Base-by-base conservation (phyloP, 2,888 invertebrate species). In the Pollenia amentaria region DNA sequence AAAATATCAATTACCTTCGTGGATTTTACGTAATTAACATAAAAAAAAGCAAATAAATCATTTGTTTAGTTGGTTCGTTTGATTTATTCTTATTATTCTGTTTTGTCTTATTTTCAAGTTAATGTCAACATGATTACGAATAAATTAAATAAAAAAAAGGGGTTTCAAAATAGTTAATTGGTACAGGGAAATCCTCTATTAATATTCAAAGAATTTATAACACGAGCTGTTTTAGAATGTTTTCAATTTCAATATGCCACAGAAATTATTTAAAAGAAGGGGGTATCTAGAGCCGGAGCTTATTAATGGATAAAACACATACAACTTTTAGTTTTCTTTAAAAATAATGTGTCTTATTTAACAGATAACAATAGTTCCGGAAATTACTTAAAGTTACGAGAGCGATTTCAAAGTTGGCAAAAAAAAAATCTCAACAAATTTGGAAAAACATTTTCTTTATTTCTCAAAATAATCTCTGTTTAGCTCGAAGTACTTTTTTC, bases 1-100 rank as follows among this genome's bases (percentile, higher is more conserved):
- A 6, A 38, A 21, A 60, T 57, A 38, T 57, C n/a, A 16, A 51
- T 18, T 53, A 79, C 70, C 10, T 72, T 72, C 38, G 18, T 11
- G 64, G 64, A 18, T 73, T 80, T 80, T 46, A 72, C 80, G 64
- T 72, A 51, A 72, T 72, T 73, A 46, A 2, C 14, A 80, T 55
- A 64, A 53, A 8, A 53, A 8, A 70, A 42, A 12, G 16, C 42
- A 60, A 79, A 65, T 46, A 64, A 64, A 64, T 72, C 16, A 80
- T 72, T 72, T 79, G 16, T 38, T 38, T 38, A 67, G 3, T 11
- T n/a, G n/a, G 8, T 18, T 38, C 38, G 16, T 18, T 67, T 57
- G 48, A 79, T 69, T 80, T 64, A 44, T 55, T 21, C 51, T 46
- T 60, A 29, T 69, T 51, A 18, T 44, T 55, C 8, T 51, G 29